Percentiles rank a stretch among this genome's conserved stretches.
These are phyloP conservation scores for Dysidea cf. avara DNA, from an alignment of 37 sponge, comb jelly and placozoan species.

Conservation along the genomic window DNA sequence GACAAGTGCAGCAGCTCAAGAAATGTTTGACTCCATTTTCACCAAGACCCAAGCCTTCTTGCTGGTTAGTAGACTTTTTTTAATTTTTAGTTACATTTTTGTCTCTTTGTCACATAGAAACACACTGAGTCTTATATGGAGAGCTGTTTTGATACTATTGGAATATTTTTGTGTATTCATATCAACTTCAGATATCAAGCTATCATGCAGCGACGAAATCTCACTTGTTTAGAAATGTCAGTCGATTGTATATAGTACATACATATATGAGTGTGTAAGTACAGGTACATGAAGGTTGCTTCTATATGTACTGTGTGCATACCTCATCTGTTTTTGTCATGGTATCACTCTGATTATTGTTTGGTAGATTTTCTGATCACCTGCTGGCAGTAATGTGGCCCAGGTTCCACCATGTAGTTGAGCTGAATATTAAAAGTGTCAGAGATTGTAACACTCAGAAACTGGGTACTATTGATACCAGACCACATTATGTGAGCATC, in stretches of 20 bases:
- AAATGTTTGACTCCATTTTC: conserved; percentile 81
- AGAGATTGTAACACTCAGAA: conserved; percentile 75
- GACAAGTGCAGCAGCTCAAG: conserved; percentile 61
- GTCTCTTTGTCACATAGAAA: too few relatives aligned
- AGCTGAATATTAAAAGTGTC: conserved; percentile 86
- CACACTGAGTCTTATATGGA: conserved; percentile 56
- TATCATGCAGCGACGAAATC: conserved; percentile 60
- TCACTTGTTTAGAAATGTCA: conserved; percentile 60
- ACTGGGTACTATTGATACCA: conserved; percentile 87
- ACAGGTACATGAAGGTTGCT: background rate
- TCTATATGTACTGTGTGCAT: background rate
- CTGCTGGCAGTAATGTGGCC: conserved; percentile 89
- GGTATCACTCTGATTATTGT: too few relatives aligned
- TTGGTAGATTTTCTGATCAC: conserved; percentile 58
- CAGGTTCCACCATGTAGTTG: conserved; percentile 73
- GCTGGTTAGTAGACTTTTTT: conserved; percentile 38
- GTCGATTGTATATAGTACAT: background rate
- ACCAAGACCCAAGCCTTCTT: conserved; percentile 79
- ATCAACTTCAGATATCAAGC: conserved; percentile 76
- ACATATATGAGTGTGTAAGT: background rate
- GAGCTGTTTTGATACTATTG: conserved; percentile 88
- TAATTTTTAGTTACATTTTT: too few relatives aligned
- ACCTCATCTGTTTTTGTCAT: background rate
- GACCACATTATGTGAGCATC: conserved; percentile 92
- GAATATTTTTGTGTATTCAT: conserved; percentile 93